Evolutionary conservation across 2,888 invertebrate genomes (phyloP), one percentile per base, ranked within the genome.

Genomic region (Encarsia formosa): DNA sequence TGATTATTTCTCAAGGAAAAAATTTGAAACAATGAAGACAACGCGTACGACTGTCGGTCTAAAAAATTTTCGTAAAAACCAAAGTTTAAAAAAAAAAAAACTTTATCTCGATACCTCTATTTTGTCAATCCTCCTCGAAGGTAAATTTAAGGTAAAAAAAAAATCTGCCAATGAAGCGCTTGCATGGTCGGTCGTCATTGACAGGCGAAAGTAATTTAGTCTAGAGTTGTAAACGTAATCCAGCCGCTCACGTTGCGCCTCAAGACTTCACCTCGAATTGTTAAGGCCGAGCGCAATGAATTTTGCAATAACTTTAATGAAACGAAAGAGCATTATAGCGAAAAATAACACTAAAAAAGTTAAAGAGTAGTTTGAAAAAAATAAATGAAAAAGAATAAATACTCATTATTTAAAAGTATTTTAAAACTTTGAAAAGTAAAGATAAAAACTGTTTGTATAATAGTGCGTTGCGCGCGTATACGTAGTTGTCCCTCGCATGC

Each of bases 401-500:
- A 44, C 22, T 19, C 38, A 49, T 50, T 40, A 50, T 38, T 61
- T 53, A 59, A 59, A 54, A 54, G 57, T 63, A 65, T 57, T 61
- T 58, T 59, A 59, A 59, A 59, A 38, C 37, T 37, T 52, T 60
- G 60, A 57, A 48, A 52, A 58, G 59, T 61, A 58, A 58, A 58
- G n/a, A 61, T 49, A 62, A 63, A 61, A 65, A 61, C 62, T 66
- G 65, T 65, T 63, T 67, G 65, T 69, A 56, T 46, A 43, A 68
- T 67, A 67, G 63, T 62, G 61, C 61, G 59, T 65, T 58, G 58
- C 58, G 61, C 63, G n/a, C n/a, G 61, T 65, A 66, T 59, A 65
- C 63, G 62, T 67, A 69, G 65, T 63, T 62, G 63, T 64, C 64
- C 62, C 62, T 63, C 64, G 62, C 59, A 61, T 63, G 60, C 57